phyloP scores from a whole-genome alignment of 2,113 vertebrate species.

The Orthonyx spaldingii region DNA sequence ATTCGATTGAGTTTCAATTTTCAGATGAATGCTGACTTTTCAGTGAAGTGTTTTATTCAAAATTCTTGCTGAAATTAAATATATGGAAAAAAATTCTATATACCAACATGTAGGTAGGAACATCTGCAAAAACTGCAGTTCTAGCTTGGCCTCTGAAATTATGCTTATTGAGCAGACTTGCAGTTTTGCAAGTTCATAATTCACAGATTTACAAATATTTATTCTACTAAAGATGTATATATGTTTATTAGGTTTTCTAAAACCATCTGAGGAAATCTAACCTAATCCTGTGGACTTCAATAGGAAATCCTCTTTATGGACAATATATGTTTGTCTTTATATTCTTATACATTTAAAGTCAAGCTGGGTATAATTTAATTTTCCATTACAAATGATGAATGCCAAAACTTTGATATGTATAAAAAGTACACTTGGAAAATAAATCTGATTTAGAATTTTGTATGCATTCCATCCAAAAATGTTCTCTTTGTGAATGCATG shows the following conservation, averaged over 20 bases:
- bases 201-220: not conserved
- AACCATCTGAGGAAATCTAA: not conserved
- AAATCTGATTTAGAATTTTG: not conserved
- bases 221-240: not conserved
- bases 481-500: not conserved
- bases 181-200: not conserved
- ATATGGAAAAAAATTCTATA: not conserved
- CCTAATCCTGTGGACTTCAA: not conserved
- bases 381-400: not conserved
- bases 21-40: not conserved
- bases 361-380: constrained; percentile 16
- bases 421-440: not conserved
- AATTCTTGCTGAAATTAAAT: not conserved
- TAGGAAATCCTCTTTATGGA: not conserved
- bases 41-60: not conserved
- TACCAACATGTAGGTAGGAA: not conserved
- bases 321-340: not conserved
- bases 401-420: not conserved
- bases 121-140: not conserved
- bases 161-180: not conserved
- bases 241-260: not conserved
- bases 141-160: not conserved
- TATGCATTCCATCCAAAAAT: not conserved
- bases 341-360: not conserved
- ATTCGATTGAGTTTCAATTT: not conserved